Percentiles rank a stretch among this genome's conserved stretches.
These are phyloP conservation scores for Neelides sp. DNA, from an alignment of 1,140 invertebrate genomes.

Conservation along the genomic window DNA sequence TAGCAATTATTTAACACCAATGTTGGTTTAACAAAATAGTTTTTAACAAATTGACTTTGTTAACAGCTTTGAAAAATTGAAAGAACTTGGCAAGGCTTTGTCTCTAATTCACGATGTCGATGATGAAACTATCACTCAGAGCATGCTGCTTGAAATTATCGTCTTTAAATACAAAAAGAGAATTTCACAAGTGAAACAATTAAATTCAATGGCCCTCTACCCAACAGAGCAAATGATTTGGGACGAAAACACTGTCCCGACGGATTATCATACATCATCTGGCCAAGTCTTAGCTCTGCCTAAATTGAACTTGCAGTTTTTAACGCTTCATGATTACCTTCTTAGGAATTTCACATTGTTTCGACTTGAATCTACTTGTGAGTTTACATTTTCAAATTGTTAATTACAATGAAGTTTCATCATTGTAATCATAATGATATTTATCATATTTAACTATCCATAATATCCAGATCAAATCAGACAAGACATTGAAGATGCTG, in stretches of 20 bases:
- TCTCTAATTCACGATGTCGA: slow-evolving; percentile 69
- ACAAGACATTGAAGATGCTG: slow-evolving; percentile 94
- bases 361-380: slow-evolving; percentile 92
- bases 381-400: slow-evolving; percentile 38
- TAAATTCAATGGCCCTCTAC: slow-evolving; percentile 97
- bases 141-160: slow-evolving; percentile 73
- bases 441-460: slow-evolving; percentile 5
- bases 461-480: slow-evolving; percentile 74
- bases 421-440: slow-evolving; percentile 7
- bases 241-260: slow-evolving; percentile 98
- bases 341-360: slow-evolving; percentile 96
- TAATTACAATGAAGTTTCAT: slow-evolving; percentile 9
- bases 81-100: slow-evolving; percentile 69
- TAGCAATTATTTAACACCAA: not conserved
- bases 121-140: slow-evolving; percentile 52
- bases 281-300: slow-evolving; percentile 80
- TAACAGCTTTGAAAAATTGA: slow-evolving; percentile 62
- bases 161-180: slow-evolving; percentile 75
- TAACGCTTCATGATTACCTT: slow-evolving; percentile 96
- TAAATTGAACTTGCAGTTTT: slow-evolving; percentile 95
- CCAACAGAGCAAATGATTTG: slow-evolving; percentile 97
- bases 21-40: slow-evolving; percentile 5
- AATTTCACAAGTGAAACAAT: slow-evolving; percentile 78
- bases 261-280: slow-evolving; percentile 92
- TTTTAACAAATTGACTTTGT: slow-evolving; percentile 23